Base-by-base conservation (phyloP, 2,797 vertebrate species). In the Siniperca undulata region DNA sequence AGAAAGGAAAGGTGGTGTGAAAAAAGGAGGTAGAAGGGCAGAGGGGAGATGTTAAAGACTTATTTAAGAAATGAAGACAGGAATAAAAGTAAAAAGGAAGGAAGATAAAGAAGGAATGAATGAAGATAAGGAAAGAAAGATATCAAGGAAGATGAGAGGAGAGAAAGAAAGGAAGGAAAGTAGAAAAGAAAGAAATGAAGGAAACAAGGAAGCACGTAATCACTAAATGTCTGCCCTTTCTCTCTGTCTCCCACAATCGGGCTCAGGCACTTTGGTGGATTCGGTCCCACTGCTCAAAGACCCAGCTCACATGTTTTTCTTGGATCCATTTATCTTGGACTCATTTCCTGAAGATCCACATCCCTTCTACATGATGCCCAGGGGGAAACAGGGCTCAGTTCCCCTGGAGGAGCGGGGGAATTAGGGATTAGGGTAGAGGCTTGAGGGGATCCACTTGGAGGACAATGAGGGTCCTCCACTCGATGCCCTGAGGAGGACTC, bases 311-410 rank as follows among this genome's bases (percentile, higher is more conserved):
- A 42, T 94, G 92, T 94, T 94, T 93, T 90, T 88, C 84, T 94
- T 93, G 93, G 93, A 94, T 85, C 55, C 64, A 69, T 88, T 87
- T 92, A 85, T 86, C 76, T 76, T 87, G 77, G 78, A 81, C 86
- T 92, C 82, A 93, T 93, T 92, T 94, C 93, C 89, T 91, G 71
- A 87, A 83, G 81, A 89, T 89, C 82, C 14, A 24, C 87, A 87
- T 91, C 91, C 81, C 72, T 61, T 88, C 72, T 71, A 74, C 84
- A 84, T 77, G 82, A 86, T 89, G 74, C 88, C 84, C 89, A 12
- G 72, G 74, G 87, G 73, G 17, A 83, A 81, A 64, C 0, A 22
- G 75, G 77, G 80, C 61, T 90, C 59, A 62, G 75, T 30, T 77
- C 71, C 80, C 88, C 82, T 52, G 38, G 65, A 81, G 78, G 60